Evolutionary conservation across 2,888 invertebrate genomes (phyloP).

Genomic region (Scrobipalpa atriplicella): DNA sequence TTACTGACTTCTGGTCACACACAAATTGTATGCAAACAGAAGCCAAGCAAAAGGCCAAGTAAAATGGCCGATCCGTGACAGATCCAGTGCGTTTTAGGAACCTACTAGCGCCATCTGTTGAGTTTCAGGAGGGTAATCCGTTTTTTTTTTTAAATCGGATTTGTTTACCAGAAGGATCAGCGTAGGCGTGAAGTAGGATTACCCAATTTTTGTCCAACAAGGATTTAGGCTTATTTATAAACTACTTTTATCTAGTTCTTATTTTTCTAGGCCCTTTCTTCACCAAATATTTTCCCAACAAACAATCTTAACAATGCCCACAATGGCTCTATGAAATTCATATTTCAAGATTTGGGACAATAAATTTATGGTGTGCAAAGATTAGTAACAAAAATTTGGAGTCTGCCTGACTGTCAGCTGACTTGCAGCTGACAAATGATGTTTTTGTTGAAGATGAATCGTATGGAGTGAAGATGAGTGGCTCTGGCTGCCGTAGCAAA

Average conservation of each 20-base stretch:
- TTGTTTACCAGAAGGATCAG: too few relatives aligned
- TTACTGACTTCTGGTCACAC: too few relatives aligned
- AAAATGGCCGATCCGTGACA: too few relatives aligned
- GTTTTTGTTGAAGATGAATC: slow-evolving; percentile 59
- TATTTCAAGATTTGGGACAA: slow-evolving; percentile 6
- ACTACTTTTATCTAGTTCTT: background rate
- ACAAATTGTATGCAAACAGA: too few relatives aligned
- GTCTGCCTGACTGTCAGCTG: slow-evolving; percentile 15
- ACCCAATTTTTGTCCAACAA: background rate
- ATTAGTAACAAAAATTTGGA: slow-evolving; percentile 11
- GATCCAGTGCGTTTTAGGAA: too few relatives aligned
- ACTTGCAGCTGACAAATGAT: slow-evolving; percentile 62
- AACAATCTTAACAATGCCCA: background rate
- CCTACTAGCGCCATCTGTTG: too few relatives aligned
- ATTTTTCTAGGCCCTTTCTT: background rate
- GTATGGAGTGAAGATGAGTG: slow-evolving; percentile 45
- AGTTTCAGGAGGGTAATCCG: too few relatives aligned
- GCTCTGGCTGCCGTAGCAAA: slow-evolving; percentile 39
- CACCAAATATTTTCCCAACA: background rate
- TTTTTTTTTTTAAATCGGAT: too few relatives aligned
- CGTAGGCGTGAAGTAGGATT: too few relatives aligned
- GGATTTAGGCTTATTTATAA: too few relatives aligned
- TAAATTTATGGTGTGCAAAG: slow-evolving; percentile 13
- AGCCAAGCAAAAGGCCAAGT: too few relatives aligned
- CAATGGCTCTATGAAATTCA: background rate